These are phyloP conservation scores for Muscicapa comitata DNA, from an alignment of 2,797 vertebrate genomes.

Conservation along the genomic window DNA sequence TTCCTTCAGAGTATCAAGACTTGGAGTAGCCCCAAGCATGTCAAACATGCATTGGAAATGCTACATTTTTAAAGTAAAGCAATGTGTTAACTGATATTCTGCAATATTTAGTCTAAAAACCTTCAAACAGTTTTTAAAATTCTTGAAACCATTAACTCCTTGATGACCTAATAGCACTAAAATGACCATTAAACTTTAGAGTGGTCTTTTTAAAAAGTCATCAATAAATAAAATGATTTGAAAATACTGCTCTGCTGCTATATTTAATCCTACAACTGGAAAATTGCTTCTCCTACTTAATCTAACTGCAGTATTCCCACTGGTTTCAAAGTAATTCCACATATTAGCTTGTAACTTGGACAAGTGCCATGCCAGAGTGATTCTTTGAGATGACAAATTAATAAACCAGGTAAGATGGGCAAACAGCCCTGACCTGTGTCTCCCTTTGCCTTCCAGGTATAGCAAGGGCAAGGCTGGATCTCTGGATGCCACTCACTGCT, in stretches of 20 bases:
- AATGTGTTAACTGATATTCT: neutral
- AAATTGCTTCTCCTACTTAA: slow-evolving; percentile 9
- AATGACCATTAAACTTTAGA: slow-evolving; percentile 27
- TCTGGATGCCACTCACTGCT: neutral
- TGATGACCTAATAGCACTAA: slow-evolving; percentile 1
- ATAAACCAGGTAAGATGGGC: neutral
- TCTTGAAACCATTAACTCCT: slow-evolving; percentile 6
- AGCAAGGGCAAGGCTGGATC: neutral
- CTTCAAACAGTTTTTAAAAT: neutral
- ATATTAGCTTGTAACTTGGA: neutral
- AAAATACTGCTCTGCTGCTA: neutral
- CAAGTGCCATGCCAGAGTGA: neutral
- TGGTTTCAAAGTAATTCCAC: slow-evolving; percentile 34
- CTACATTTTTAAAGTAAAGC: neutral
- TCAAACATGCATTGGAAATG: neutral
- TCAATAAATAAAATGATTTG: neutral
- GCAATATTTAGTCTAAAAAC: neutral
- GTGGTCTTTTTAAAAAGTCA: neutral
- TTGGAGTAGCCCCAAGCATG: slow-evolving; percentile 44
- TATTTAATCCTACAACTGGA: neutral
- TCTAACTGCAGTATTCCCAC: neutral
- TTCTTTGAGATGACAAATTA: slow-evolving; percentile 41
- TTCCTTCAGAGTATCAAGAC: slow-evolving; percentile 28
- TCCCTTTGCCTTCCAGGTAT: neutral
- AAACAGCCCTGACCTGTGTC: neutral